A percentile compares a stretch with the other conserved stretches of the same genome.
phyloP scores from a whole-genome alignment of 2,797 vertebrate genomes.

The Luscinia luscinia region DNA sequence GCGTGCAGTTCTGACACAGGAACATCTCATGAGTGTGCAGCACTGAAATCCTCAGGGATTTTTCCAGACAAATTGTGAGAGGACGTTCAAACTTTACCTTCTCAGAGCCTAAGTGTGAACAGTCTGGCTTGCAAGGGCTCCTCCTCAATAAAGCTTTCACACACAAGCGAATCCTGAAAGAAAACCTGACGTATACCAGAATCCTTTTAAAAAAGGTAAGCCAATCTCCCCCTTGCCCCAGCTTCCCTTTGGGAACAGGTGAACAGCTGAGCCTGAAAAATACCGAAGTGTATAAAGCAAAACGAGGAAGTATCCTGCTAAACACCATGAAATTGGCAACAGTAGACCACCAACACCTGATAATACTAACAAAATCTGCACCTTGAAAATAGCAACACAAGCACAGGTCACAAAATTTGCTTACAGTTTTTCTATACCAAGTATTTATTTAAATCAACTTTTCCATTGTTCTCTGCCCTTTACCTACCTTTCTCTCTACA shows the following conservation, averaged over 20 bases:
- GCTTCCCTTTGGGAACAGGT: not conserved
- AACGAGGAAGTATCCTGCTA: not conserved
- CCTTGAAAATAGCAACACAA: not conserved
- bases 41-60: not conserved
- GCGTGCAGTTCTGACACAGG: not conserved
- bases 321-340: not conserved
- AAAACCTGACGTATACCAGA: not conserved
- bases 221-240: not conserved
- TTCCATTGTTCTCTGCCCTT: not conserved
- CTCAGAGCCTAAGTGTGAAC: not conserved
- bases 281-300: not conserved
- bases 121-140: not conserved
- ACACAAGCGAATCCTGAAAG: not conserved
- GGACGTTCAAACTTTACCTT: not conserved
- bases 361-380: not conserved
- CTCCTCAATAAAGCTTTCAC: not conserved
- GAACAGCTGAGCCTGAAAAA: not conserved
- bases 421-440: not conserved
- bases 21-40: rapidly evolving
- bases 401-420: not conserved
- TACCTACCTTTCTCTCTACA: conserved; percentile 80
- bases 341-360: not conserved
- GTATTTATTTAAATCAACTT: not conserved
- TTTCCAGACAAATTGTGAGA: not conserved
- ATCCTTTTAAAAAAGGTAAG: not conserved